Conservation (phyloP, 2,888 invertebrate species). For the Salpingus planirostris region DNA sequence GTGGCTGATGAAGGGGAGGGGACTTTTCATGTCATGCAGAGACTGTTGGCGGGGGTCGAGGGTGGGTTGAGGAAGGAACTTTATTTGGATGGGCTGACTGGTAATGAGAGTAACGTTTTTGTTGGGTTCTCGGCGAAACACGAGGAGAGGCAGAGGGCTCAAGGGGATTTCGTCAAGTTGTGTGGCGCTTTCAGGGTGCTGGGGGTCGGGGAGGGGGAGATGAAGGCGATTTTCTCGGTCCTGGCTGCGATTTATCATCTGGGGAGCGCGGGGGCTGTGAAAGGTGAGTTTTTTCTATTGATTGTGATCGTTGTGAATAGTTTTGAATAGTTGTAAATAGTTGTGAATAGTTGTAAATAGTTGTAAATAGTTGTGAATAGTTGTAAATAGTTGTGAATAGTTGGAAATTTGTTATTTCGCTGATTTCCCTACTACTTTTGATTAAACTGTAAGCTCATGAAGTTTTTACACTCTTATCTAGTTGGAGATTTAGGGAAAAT, state of each 20-base stretch:
- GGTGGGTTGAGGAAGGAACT: constrained; percentile 74
- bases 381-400: too few species aligned
- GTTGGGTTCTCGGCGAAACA: constrained; percentile 68
- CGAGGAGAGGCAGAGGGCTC: constrained; percentile 71
- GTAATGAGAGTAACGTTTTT: constrained; percentile 62
- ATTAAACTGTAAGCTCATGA: too few species aligned
- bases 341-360: too few species aligned
- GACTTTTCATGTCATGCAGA: constrained; percentile 58
- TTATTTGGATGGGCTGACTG: constrained; percentile 65
- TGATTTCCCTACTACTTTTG: too few species aligned
- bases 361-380: too few species aligned
- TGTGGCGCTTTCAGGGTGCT: constrained; percentile 68
- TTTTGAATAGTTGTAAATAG: too few species aligned
- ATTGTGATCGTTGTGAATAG: too few species aligned
- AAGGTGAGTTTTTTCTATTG: too few species aligned
- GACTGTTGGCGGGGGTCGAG: constrained; percentile 72
- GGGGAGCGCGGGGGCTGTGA: constrained; percentile 75
- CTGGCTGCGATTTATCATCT: constrained; percentile 92
- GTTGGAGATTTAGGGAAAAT: too few species aligned
- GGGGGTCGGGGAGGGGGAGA: constrained; percentile 67
- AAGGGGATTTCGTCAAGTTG: constrained; percentile 73
- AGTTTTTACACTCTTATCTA: too few species aligned
- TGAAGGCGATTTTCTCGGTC: constrained; percentile 76
- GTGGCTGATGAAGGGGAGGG: constrained; percentile 59
- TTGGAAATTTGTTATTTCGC: too few species aligned